Conservation (phyloP, 2,113 vertebrate species). For the Talpa occidentalis region DNA sequence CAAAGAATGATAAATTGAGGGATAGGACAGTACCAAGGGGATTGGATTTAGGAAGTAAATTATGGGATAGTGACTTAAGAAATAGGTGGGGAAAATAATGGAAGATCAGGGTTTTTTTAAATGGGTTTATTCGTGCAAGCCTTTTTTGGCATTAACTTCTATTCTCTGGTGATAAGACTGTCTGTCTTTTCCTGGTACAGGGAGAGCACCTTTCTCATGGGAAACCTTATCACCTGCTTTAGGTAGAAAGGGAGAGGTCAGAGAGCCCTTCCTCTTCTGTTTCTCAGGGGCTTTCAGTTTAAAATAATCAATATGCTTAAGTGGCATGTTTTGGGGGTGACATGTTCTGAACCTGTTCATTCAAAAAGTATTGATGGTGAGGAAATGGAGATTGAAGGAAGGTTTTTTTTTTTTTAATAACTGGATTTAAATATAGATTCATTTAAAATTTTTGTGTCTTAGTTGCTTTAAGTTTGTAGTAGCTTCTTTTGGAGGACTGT, state of each 20-base stretch:
- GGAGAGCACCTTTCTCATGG: neutral
- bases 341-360: neutral
- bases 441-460: neutral
- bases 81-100: neutral
- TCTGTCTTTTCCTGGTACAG: neutral
- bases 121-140: neutral
- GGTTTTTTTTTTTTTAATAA: conserved; percentile 12
- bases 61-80: neutral
- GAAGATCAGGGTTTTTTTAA: neutral
- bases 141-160: neutral
- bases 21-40: neutral
- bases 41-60: neutral
- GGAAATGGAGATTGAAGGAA: neutral
- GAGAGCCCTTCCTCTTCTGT: neutral
- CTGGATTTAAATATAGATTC: neutral
- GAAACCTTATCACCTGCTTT: neutral
- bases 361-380: neutral
- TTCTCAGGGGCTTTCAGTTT: neutral
- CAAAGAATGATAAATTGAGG: neutral
- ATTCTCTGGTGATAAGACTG: neutral
- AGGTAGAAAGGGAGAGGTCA: neutral
- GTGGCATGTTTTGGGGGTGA: neutral
- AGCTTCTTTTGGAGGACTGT: neutral
- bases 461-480: neutral
- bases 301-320: neutral